Percentiles rank a stretch among this genome's conserved stretches.
Evolutionary conservation across 2,888 invertebrate genomes (phyloP).

Genomic region (Callyntrura guangdongensis): DNA sequence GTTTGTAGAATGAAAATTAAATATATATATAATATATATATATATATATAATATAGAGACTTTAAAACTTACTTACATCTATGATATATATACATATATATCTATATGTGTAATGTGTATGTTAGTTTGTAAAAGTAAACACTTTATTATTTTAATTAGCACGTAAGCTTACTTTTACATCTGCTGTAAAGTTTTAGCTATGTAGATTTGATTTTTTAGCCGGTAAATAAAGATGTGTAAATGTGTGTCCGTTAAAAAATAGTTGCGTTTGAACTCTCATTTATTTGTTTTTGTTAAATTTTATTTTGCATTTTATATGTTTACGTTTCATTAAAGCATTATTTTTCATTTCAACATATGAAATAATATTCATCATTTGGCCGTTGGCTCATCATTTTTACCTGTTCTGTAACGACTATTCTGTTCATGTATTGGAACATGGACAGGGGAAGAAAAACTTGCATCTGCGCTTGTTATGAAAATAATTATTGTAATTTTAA

Average conservation of each 20-base stretch:
- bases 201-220: slow-evolving; percentile 75
- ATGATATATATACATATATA: neutral
- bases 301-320: slow-evolving; percentile 28
- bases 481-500: no score
- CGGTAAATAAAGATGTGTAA: slow-evolving; percentile 76
- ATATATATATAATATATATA: neutral
- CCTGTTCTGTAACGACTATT: no score
- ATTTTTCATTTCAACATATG: no score
- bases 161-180: slow-evolving; percentile 74
- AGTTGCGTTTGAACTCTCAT: slow-evolving; percentile 4
- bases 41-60: neutral
- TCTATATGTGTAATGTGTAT: slow-evolving; percentile 27
- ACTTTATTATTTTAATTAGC: slow-evolving; percentile 70
- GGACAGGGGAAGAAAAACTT: no score
- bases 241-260: slow-evolving; percentile 70
- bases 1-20: neutral
- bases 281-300: slow-evolving; percentile 27
- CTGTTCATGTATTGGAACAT: no score
- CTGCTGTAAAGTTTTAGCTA: slow-evolving; percentile 72
- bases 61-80: slow-evolving; percentile 48
- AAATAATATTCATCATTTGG: no score
- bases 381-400: no score
- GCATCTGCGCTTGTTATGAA: no score
- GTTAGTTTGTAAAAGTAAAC: slow-evolving; percentile 34
- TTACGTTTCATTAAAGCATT: neutral